A percentile compares a stretch with the other conserved stretches of the same genome.
Evolutionary conservation across 2,797 vertebrate genomes (phyloP).

Genomic region (Alauda arvensis): DNA sequence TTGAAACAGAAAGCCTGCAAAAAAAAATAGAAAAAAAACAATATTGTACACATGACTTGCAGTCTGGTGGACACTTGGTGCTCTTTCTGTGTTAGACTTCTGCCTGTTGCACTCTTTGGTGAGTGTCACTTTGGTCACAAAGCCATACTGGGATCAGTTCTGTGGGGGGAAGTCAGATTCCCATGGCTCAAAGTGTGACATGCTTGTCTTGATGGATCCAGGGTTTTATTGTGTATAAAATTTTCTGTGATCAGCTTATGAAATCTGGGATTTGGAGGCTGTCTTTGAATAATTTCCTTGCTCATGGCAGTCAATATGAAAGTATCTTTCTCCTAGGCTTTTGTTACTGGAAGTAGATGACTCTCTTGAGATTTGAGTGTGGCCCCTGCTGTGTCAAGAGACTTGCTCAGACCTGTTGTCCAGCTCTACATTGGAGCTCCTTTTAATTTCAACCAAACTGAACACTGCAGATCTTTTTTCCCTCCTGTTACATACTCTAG

Average conservation of each 20-base stretch:
- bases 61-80: not conserved
- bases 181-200: not conserved
- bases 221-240: not conserved
- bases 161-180: not conserved
- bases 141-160: fast-evolving
- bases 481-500: not conserved
- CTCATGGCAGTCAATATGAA: not conserved
- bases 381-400: not conserved
- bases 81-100: not conserved
- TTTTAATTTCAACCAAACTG: not conserved
- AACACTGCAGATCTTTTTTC: not conserved
- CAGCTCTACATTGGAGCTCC: not conserved
- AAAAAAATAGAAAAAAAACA: not conserved
- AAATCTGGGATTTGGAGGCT: not conserved
- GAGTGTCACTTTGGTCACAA: fast-evolving
- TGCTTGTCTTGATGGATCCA: not conserved
- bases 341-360: not conserved
- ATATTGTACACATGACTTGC: not conserved
- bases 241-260: not conserved
- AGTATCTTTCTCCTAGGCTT: not conserved
- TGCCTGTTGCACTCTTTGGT: not conserved
- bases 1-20: not conserved
- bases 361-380: not conserved
- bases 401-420: not conserved
- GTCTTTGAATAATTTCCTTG: not conserved